Evolutionary conservation across 2,888 invertebrate genomes (phyloP).

Genomic region (Epiblema foenella): DNA sequence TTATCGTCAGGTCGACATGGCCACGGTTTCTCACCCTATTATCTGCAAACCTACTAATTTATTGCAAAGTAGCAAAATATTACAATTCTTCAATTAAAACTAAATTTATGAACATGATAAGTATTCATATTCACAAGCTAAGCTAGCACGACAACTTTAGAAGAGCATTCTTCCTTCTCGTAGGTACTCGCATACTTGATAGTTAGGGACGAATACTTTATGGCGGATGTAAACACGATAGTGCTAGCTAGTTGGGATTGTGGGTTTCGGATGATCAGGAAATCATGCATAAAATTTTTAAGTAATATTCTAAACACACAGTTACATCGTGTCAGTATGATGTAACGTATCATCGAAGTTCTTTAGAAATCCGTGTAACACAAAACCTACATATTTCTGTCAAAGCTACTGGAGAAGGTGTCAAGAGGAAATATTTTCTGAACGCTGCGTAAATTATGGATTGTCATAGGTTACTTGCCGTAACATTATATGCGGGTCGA

Average conservation of each 20-base stretch:
- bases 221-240: too few relatives aligned
- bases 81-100: background rate
- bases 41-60: background rate
- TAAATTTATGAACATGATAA: background rate
- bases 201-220: background rate
- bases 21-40: background rate
- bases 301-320: slow-evolving; percentile 5
- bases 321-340: slow-evolving; percentile 32
- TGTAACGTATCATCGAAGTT: slow-evolving; percentile 27
- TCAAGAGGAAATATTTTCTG: slow-evolving; percentile 59
- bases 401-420: slow-evolving; percentile 62
- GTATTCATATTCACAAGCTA: background rate
- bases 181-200: background rate
- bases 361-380: slow-evolving; percentile 46
- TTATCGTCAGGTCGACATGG: slow-evolving; percentile 31
- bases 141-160: background rate
- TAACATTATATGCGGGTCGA: slow-evolving; percentile 78
- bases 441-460: slow-evolving; percentile 66
- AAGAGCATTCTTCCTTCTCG: background rate
- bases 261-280: background rate
- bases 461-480: slow-evolving; percentile 67
- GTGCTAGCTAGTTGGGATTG: too few relatives aligned
- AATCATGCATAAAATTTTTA: background rate
- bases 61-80: background rate
- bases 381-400: slow-evolving; percentile 53